Evolutionary conservation across 2,113 vertebrate species (phyloP).

Genomic region (Nothobranchius furzeri): DNA sequence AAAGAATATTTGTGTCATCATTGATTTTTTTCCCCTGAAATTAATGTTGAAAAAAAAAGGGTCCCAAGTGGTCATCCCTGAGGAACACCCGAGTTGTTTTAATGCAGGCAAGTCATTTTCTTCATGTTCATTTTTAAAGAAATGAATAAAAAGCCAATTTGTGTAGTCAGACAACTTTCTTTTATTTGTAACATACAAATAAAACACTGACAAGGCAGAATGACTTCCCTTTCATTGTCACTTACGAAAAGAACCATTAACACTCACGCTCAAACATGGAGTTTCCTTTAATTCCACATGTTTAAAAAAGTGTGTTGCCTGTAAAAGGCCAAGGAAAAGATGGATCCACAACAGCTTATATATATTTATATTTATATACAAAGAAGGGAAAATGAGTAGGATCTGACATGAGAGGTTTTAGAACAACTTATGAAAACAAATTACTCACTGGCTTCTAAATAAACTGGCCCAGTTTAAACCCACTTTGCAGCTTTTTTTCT

Average conservation of each 20-base stretch:
- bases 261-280: slow-evolving; percentile 70
- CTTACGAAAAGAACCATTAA: slow-evolving; percentile 67
- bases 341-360: slow-evolving; percentile 67
- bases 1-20: too few species aligned
- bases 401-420: slow-evolving; percentile 32
- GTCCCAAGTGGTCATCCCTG: neutral
- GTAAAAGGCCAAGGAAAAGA: slow-evolving; percentile 67
- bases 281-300: slow-evolving; percentile 48
- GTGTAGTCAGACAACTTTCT: slow-evolving; percentile 74
- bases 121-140: neutral
- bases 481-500: slow-evolving; percentile 26
- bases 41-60: neutral
- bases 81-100: neutral
- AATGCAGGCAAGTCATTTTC: too few species aligned
- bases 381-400: slow-evolving; percentile 37
- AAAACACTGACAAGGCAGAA: slow-evolving; percentile 82
- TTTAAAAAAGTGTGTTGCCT: slow-evolving; percentile 68
- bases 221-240: slow-evolving; percentile 76
- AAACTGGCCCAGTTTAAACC: slow-evolving; percentile 42
- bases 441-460: slow-evolving; percentile 54
- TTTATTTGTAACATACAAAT: slow-evolving; percentile 83
- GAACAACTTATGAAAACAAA: slow-evolving; percentile 45
- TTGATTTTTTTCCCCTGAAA: too few species aligned
- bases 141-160: neutral
- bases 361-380: slow-evolving; percentile 51